phyloP scores from a whole-genome alignment of 2,797 vertebrate genomes.

The Ciconia nigra region DNA sequence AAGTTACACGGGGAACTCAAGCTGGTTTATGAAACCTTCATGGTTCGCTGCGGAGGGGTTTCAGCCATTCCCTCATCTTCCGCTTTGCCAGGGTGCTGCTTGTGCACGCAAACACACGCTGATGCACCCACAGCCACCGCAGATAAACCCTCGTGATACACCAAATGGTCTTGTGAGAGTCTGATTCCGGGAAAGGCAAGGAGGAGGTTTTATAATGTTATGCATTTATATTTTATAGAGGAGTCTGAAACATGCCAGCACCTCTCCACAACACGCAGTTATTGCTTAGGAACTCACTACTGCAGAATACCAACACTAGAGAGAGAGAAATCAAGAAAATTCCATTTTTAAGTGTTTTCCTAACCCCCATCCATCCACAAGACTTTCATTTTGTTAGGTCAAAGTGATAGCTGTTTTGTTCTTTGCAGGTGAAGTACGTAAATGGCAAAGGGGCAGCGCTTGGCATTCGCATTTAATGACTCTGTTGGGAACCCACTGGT shows the following conservation, averaged over 20 bases:
- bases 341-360: not conserved
- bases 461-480: not conserved
- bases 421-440: not conserved
- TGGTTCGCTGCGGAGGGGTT: not conserved
- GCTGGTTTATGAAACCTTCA: not conserved
- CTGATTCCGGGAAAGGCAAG: not conserved
- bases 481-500: not conserved
- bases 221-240: not conserved
- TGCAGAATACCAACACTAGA: not conserved
- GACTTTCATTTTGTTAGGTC: not conserved
- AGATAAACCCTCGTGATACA: not conserved
- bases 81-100: not conserved
- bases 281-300: not conserved
- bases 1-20: not conserved
- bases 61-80: not conserved
- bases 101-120: not conserved
- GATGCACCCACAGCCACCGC: not conserved
- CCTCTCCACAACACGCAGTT: accelerated
- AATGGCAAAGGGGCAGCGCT: not conserved
- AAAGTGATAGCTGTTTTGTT: not conserved
- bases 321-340: not conserved
- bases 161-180: not conserved
- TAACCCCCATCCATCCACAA: not conserved
- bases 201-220: not conserved
- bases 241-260: not conserved